phyloP scores from a whole-genome alignment of 2,888 invertebrate genomes.

The Thymelicus acteon region DNA sequence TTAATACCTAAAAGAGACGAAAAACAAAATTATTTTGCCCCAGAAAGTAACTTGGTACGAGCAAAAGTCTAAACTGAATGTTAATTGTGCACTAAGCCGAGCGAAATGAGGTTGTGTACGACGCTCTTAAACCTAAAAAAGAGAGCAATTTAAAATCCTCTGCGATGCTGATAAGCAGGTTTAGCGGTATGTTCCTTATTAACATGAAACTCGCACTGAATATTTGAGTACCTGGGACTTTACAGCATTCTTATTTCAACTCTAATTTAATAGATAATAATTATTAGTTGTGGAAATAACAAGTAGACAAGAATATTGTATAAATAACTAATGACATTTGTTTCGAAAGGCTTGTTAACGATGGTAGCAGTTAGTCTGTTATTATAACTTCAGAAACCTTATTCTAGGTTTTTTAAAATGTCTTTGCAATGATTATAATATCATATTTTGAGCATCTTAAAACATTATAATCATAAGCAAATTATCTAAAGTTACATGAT shows the following conservation, averaged over 20 bases:
- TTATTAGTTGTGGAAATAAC: no score
- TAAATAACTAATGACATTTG: no score
- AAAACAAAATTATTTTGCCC: conserved; percentile 26
- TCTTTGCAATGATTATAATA: no score
- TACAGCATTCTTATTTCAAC: not conserved
- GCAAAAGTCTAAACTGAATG: conserved; percentile 34
- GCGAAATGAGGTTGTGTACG: conserved; percentile 38
- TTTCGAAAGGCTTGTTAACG: no score
- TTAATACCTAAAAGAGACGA: conserved; percentile 18
- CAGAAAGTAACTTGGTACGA: conserved; percentile 32
- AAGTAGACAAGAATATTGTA: no score
- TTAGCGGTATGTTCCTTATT: conserved; percentile 26
- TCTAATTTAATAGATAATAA: not conserved
- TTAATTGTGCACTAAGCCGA: conserved; percentile 37
- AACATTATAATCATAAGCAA: no score
- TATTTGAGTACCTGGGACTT: conserved; percentile 18
- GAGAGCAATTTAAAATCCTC: conserved; percentile 37
- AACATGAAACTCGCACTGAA: conserved; percentile 22
- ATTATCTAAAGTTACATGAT: no score
- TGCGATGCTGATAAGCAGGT: conserved; percentile 32
- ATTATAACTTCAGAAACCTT: no score
- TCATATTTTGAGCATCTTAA: no score
- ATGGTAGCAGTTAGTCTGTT: no score
- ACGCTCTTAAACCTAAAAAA: conserved; percentile 34
- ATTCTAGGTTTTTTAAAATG: no score